Evolutionary conservation across 1,140 invertebrate species (phyloP).

Genomic region (Yoshiicerus persimilis): DNA sequence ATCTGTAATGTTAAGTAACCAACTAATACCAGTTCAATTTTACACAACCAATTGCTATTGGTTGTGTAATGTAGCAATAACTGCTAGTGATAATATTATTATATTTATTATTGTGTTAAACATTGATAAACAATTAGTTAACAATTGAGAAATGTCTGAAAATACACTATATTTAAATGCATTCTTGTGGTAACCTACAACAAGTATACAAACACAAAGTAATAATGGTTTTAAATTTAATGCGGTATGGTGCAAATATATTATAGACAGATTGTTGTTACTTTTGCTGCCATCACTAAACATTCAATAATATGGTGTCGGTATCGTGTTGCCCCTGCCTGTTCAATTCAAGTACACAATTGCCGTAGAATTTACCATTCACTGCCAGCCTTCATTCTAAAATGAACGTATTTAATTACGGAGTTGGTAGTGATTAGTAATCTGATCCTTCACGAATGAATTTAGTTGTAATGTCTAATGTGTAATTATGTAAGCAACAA

Average conservation of each 20-base stretch:
- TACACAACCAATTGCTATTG: not conserved
- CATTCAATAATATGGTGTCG: not conserved
- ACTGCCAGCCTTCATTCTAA: too few relatives aligned
- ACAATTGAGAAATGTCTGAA: not conserved
- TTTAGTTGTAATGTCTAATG: too few relatives aligned
- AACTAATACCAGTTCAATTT: conserved; percentile 1
- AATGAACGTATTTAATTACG: too few relatives aligned
- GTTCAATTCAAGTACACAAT: not conserved
- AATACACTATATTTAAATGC: not conserved
- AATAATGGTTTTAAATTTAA: not conserved
- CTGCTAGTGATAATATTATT: not conserved
- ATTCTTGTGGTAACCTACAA: not conserved
- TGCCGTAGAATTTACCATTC: too few relatives aligned
- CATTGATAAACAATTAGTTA: not conserved
- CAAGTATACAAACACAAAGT: not conserved
- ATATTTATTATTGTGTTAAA: not conserved
- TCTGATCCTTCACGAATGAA: too few relatives aligned
- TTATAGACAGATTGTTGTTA: not conserved
- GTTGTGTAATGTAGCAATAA: conserved; percentile 1
- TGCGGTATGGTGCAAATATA: not conserved
- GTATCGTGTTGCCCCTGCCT: not conserved
- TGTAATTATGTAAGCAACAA: too few relatives aligned
- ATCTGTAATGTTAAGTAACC: not conserved
- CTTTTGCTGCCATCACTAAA: not conserved
- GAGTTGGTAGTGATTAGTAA: too few relatives aligned